A percentile compares a stretch with the other conserved stretches of the same genome.
phyloP scores from a whole-genome alignment of 2,888 invertebrate genomes.

The Nymphalis c-album region DNA sequence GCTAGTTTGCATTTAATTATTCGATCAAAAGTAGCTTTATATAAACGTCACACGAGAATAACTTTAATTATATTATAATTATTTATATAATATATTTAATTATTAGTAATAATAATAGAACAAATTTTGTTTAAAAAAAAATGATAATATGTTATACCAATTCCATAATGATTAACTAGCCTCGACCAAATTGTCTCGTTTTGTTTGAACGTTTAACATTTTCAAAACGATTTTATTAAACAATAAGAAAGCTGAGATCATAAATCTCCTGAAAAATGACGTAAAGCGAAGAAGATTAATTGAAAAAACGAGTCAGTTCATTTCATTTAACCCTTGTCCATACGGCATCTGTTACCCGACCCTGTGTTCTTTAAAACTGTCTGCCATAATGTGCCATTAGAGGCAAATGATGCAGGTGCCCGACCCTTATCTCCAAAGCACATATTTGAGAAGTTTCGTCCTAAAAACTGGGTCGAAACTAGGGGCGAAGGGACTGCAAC shows the following conservation, averaged over 20 bases:
- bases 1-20: too few species aligned
- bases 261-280: background rate
- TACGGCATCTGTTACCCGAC: conserved; percentile 50
- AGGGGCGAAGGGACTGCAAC: conserved; percentile 51
- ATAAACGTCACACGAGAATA: too few species aligned
- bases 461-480: conserved; percentile 56
- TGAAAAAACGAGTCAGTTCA: conserved; percentile 47
- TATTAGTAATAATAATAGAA: too few species aligned
- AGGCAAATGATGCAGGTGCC: conserved; percentile 63
- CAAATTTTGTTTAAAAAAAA: too few species aligned
- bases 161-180: too few species aligned
- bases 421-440: conserved; percentile 68
- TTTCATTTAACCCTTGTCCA: conserved; percentile 50
- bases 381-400: conserved; percentile 75
- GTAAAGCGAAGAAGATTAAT: conserved; percentile 38
- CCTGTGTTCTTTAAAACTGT: conserved; percentile 51
- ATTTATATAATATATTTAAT: too few species aligned
- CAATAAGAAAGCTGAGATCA: background rate
- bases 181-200: background rate
- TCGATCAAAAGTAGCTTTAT: too few species aligned
- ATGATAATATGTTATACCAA: too few species aligned
- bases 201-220: background rate
- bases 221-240: background rate
- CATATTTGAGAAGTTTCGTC: conserved; percentile 68
- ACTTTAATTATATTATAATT: too few species aligned